Percentiles rank a stretch among this genome's conserved stretches.
phyloP scores from a whole-genome alignment of 2,888 invertebrate species.

The Polydesmus complanatus region DNA sequence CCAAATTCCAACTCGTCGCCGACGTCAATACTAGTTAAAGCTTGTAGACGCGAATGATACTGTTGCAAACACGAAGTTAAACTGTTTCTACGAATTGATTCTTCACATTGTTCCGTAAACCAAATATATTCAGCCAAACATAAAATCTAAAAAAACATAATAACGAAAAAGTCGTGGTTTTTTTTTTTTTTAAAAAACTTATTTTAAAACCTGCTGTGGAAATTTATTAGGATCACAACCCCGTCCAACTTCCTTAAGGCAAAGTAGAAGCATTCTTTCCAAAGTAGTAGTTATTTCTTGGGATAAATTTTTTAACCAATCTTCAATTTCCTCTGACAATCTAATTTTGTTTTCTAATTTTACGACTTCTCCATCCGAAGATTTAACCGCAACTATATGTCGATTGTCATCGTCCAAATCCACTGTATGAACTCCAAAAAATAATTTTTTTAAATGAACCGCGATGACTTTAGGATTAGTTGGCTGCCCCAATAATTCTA shows the following conservation, averaged over 20 bases:
- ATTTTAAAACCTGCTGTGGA: conserved; percentile 46
- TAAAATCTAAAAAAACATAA: conserved; percentile 43
- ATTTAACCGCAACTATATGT: conserved; percentile 54
- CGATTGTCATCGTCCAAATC: conserved; percentile 46
- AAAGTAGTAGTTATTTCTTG: conserved; percentile 66
- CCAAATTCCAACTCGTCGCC: conserved; percentile 36
- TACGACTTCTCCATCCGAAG: conserved; percentile 59
- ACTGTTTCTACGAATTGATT: conserved; percentile 53
- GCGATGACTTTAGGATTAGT: conserved; percentile 80
- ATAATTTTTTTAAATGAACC: conserved; percentile 87
- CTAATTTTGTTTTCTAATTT: conserved; percentile 50
- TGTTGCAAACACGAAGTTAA: conserved; percentile 32
- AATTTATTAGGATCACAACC: conserved; percentile 47
- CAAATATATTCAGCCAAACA: conserved; percentile 70
- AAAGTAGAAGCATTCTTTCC: conserved; percentile 49
- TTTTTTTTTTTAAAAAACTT: background rate
- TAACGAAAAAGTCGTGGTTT: background rate
- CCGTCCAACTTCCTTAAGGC: conserved; percentile 35
- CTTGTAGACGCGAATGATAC: conserved; percentile 34
- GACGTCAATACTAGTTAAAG: conserved; percentile 33
- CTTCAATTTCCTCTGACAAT: conserved; percentile 64
- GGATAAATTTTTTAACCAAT: conserved; percentile 65
- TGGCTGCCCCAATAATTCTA: conserved; percentile 88
- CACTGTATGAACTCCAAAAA: conserved; percentile 74
- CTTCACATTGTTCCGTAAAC: conserved; percentile 73